A percentile compares a stretch with the other conserved stretches of the same genome.
Evolutionary conservation across 2,888 invertebrate genomes (phyloP).

Genomic region (Unio delphinus): DNA sequence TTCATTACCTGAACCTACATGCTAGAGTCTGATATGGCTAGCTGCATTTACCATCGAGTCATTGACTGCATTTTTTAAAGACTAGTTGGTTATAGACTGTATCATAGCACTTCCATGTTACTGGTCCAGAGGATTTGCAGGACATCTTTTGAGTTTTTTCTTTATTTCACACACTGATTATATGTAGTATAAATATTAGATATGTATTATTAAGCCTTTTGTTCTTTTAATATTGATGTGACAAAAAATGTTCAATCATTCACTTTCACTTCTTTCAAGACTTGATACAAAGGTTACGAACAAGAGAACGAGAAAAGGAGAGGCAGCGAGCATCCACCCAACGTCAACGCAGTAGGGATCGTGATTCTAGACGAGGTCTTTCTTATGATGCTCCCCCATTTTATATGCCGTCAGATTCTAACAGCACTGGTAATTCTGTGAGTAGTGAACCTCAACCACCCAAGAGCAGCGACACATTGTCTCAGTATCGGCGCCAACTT

Average conservation of each 20-base stretch:
- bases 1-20: no score
- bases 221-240: background rate
- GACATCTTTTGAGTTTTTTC: no score
- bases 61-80: no score
- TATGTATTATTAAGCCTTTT: no score
- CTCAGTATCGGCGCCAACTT: slow-evolving; percentile 88
- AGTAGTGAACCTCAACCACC: slow-evolving; percentile 29
- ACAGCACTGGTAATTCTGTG: slow-evolving; percentile 17
- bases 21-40: no score
- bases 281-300: slow-evolving; percentile 76
- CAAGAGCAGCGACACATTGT: slow-evolving; percentile 44
- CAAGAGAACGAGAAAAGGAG: slow-evolving; percentile 69
- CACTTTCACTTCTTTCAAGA: slow-evolving; percentile 47
- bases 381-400: slow-evolving; percentile 89
- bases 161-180: no score
- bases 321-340: slow-evolving; percentile 43
- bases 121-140: no score
- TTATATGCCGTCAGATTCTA: slow-evolving; percentile 75
- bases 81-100: no score
- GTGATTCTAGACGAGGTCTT: slow-evolving; percentile 80
- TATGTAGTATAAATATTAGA: no score
- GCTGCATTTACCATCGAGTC: no score
- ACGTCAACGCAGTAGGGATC: slow-evolving; percentile 75
- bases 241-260: no score
- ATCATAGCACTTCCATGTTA: no score